These are phyloP conservation scores for Spinibarbus caldwelli DNA, from an alignment of 2,797 vertebrate genomes.

Conservation along the genomic window DNA sequence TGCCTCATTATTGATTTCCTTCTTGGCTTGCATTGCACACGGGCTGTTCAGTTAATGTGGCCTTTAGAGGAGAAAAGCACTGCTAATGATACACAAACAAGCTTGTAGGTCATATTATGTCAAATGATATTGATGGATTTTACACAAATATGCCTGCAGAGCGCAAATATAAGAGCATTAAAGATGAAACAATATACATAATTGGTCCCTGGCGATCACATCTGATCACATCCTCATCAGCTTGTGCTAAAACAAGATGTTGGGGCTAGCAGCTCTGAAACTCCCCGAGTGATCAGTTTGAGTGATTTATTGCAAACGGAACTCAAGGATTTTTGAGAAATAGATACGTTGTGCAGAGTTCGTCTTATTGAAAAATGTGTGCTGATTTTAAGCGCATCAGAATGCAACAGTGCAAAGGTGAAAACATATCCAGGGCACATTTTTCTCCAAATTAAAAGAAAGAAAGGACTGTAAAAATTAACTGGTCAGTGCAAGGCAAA, in stretches of 20 bases:
- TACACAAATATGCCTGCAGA: constrained; percentile 27
- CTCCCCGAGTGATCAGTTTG: constrained; percentile 55
- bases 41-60: constrained; percentile 44
- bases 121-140: constrained; percentile 50
- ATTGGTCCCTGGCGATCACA: constrained; percentile 49
- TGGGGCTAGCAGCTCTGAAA: constrained; percentile 65
- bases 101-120: constrained; percentile 48
- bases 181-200: constrained; percentile 47
- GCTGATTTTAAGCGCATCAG: neutral
- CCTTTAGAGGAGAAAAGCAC: constrained; percentile 48
- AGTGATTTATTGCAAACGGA: constrained; percentile 12
- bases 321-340: neutral
- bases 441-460: neutral
- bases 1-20: constrained; percentile 49
- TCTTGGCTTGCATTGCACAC: constrained; percentile 35
- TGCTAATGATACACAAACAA: constrained; percentile 52
- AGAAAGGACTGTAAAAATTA: neutral
- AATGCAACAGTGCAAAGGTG: neutral
- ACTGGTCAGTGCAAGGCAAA: neutral
- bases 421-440: neutral
- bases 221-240: constrained; percentile 38
- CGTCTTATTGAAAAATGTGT: neutral
- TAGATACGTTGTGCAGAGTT: neutral
- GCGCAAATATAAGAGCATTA: constrained; percentile 32
- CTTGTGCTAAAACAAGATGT: constrained; percentile 18